These are phyloP conservation scores for Nibea albiflora DNA, from an alignment of 2,113 vertebrate species.

Conservation along the genomic window DNA sequence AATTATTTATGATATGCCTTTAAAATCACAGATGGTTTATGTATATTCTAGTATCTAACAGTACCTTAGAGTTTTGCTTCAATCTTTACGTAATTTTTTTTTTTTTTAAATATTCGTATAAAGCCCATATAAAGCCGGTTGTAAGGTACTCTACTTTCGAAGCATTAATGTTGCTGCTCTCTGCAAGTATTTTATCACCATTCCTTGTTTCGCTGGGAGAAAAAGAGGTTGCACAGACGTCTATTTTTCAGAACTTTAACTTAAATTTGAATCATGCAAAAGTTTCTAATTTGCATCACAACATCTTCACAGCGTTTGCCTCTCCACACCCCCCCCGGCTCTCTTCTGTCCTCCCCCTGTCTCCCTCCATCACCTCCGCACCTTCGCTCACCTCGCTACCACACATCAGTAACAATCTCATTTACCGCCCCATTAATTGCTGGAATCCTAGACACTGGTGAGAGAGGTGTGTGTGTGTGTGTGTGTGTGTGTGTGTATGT, in stretches of 20 bases:
- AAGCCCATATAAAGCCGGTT: not conserved
- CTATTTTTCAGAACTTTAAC: constrained; percentile 54
- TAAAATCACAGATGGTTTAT: not conserved
- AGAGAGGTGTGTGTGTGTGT: constrained; percentile 41
- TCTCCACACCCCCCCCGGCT: constrained; percentile 39
- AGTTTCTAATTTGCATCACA: constrained; percentile 73
- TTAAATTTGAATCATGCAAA: constrained; percentile 61
- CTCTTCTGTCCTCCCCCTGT: constrained; percentile 58
- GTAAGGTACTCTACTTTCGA: not conserved
- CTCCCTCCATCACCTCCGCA: constrained; percentile 73
- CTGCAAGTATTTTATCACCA: constrained; percentile 9
- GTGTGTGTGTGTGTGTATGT: constrained; percentile 31
- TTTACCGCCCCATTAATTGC: constrained; percentile 83
- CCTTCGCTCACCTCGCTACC: constrained; percentile 76
- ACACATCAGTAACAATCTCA: constrained; percentile 84
- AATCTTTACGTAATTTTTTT: too few species aligned
- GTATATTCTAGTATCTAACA: not conserved
- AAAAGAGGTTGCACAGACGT: constrained; percentile 33
- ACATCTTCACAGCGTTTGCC: constrained; percentile 60
- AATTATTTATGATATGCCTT: constrained; percentile 32
- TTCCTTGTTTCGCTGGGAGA: constrained; percentile 10
- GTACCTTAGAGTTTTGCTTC: not conserved
- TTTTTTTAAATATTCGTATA: not conserved
- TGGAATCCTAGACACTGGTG: constrained; percentile 66
- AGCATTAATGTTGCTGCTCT: not conserved